These are phyloP conservation scores for Chrosomus eos DNA, from an alignment of 2,797 vertebrate genomes.

Conservation along the genomic window DNA sequence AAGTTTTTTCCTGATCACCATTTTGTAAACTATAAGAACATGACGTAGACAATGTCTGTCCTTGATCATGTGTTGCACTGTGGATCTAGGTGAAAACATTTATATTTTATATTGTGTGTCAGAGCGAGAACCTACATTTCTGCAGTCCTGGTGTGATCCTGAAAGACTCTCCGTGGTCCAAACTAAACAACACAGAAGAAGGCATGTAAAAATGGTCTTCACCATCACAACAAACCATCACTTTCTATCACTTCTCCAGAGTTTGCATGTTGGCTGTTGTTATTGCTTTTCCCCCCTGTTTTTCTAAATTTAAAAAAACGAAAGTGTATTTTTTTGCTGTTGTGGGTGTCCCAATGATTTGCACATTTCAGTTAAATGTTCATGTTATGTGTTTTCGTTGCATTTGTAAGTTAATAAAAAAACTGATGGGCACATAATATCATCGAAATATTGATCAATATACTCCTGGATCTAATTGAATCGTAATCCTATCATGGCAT, in stretches of 20 bases:
- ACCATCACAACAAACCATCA: background rate
- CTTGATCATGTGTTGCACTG: background rate
- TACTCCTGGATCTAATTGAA: background rate
- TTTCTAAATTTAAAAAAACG: too few species aligned
- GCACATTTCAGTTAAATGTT: background rate
- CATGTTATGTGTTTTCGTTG: background rate
- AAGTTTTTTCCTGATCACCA: background rate
- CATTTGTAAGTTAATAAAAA: too few species aligned
- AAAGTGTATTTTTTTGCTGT: background rate
- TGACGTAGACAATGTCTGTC: background rate
- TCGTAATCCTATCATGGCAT: background rate
- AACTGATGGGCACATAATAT: background rate
- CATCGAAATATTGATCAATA: background rate
- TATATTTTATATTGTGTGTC: too few species aligned
- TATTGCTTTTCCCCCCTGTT: too few species aligned
- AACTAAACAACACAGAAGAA: background rate
- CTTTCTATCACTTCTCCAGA: background rate
- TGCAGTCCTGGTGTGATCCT: constrained; percentile 11
- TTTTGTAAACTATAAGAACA: background rate
- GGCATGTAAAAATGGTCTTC: background rate
- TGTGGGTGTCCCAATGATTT: background rate
- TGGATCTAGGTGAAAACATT: background rate
- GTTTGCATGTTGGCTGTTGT: background rate
- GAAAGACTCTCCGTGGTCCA: background rate
- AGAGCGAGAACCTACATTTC: background rate